A percentile compares a stretch with the other conserved stretches of the same genome.
Conservation (phyloP, 2,797 vertebrate genomes). For the Synanceia verrucosa region DNA sequence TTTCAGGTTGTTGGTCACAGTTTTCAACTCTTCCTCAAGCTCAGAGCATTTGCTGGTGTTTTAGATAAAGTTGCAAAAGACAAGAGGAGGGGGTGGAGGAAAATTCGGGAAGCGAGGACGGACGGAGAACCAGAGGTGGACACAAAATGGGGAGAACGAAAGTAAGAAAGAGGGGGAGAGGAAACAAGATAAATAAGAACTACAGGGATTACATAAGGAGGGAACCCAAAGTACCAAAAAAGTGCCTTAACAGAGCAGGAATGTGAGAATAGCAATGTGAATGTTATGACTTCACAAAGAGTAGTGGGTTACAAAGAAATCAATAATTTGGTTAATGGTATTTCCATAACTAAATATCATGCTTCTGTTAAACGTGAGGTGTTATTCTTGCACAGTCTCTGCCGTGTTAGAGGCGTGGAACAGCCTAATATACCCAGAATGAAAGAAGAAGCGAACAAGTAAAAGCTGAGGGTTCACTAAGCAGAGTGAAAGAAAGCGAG, state of each 20-base stretch:
- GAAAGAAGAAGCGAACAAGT: conserved; percentile 29
- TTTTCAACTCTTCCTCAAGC: conserved; percentile 99
- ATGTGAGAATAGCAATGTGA: conserved; percentile 46
- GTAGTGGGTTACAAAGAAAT: not conserved
- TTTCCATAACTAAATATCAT: conserved; percentile 15
- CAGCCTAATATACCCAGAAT: conserved; percentile 2
- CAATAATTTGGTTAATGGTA: not conserved
- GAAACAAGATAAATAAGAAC: conserved; percentile 74
- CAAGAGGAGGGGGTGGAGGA: conserved; percentile 44
- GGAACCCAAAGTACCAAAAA: conserved; percentile 75
- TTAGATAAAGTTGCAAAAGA: conserved; percentile 78
- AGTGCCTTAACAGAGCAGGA: conserved; percentile 77
- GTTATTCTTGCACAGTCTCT: conserved; percentile 64
- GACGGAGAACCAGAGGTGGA: conserved; percentile 42
- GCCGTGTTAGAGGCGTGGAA: conserved; percentile 70
- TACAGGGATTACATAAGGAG: conserved; percentile 58
- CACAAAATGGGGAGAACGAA: conserved; percentile 37
- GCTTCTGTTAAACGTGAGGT: conserved; percentile 2
- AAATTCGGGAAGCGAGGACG: conserved; percentile 26
- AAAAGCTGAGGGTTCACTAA: conserved; percentile 43
- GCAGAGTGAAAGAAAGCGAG: conserved; percentile 12
- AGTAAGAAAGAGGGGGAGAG: conserved; percentile 44
- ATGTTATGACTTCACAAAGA: not conserved
- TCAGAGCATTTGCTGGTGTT: conserved; percentile 99
- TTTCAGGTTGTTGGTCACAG: conserved; percentile 99